A percentile compares a stretch with the other conserved stretches of the same genome.
Conservation (phyloP, 2,797 vertebrate genomes). For the Tolypeutes matacus region DNA sequence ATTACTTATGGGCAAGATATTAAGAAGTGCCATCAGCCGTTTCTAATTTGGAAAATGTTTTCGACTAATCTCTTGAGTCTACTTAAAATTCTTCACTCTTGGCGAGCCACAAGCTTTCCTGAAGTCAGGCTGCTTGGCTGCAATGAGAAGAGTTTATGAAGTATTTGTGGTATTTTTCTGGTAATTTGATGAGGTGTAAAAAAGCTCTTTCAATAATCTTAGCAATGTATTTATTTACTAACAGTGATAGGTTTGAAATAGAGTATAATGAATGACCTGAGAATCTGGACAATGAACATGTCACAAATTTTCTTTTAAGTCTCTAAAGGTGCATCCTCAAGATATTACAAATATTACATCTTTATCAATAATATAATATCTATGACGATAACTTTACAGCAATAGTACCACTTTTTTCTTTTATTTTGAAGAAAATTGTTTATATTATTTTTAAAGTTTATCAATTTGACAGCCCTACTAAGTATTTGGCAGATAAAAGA, state of each 20-base stretch:
- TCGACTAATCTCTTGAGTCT: slow-evolving; percentile 70
- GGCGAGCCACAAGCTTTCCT: slow-evolving; percentile 49
- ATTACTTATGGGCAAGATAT: slow-evolving; percentile 64
- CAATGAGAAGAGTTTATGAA: slow-evolving; percentile 27
- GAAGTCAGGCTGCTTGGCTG: slow-evolving; percentile 38
- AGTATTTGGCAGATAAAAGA: not conserved
- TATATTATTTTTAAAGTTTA: not conserved
- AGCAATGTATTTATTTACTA: not conserved
- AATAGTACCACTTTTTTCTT: not conserved
- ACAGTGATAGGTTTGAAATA: not conserved
- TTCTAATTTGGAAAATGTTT: slow-evolving; percentile 83
- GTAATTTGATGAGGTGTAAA: slow-evolving; percentile 38
- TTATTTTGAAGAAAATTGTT: not conserved
- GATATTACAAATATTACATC: not conserved
- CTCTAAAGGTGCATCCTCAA: not conserved
- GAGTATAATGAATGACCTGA: not conserved
- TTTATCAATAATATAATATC: not conserved
- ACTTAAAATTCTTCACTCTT: slow-evolving; percentile 73
- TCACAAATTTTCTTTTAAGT: not conserved
- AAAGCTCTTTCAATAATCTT: slow-evolving; percentile 53
- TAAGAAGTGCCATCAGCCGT: slow-evolving; percentile 68
- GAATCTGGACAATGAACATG: not conserved
- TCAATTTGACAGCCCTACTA: not conserved
- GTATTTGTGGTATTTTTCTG: slow-evolving; percentile 57
- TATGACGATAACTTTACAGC: not conserved